Percentiles rank a stretch among this genome's conserved stretches.
phyloP scores from a whole-genome alignment of 2,888 invertebrate genomes.

The Ctenicera cuprea region DNA sequence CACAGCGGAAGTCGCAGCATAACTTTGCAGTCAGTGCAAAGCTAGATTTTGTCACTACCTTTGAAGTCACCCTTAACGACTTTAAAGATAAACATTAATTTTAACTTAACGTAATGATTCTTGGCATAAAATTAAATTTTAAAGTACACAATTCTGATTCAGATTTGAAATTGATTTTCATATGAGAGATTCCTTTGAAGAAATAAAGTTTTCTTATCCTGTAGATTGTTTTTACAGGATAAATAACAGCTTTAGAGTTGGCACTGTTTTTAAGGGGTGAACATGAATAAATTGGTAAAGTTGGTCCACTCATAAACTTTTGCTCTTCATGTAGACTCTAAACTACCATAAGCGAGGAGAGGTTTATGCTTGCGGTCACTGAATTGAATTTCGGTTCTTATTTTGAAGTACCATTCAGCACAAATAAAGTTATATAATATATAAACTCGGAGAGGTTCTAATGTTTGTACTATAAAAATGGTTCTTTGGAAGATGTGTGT shows the following conservation, averaged over 20 bases:
- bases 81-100: background rate
- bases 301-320: slow-evolving; percentile 4
- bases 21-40: background rate
- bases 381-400: slow-evolving; percentile 36
- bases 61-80: background rate
- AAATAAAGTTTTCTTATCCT: no score
- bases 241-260: slow-evolving; percentile 4
- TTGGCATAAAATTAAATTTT: background rate
- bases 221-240: no score
- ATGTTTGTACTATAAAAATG: no score
- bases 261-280: slow-evolving; percentile 1
- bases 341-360: slow-evolving; percentile 14
- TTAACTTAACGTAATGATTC: background rate
- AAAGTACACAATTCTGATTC: background rate
- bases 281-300: slow-evolving; percentile 23
- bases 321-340: background rate
- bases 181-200: background rate
- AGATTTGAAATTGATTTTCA: background rate
- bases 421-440: background rate
- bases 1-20: slow-evolving; percentile 14
- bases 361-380: slow-evolving; percentile 35
- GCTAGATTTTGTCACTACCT: background rate
- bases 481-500: no score
- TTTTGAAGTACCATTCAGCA: background rate
- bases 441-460: no score